Percentiles rank a stretch among this genome's conserved stretches.
These are phyloP conservation scores for Mythimna ferrago DNA, from an alignment of 2,888 invertebrate genomes.

Conservation along the genomic window DNA sequence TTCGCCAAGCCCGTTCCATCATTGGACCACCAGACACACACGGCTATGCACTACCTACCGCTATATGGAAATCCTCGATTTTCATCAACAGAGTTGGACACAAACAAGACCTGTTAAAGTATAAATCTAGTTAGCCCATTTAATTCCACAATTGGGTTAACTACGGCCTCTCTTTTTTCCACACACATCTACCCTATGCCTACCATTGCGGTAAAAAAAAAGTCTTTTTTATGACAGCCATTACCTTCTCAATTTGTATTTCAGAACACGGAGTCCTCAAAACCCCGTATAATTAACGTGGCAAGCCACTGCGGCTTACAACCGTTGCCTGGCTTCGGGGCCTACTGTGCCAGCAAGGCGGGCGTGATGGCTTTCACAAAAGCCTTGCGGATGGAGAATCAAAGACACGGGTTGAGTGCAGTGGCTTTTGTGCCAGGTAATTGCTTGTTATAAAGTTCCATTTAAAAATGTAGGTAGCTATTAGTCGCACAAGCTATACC, in stretches of 20 bases:
- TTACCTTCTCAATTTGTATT: conserved; percentile 22
- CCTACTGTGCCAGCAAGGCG: conserved; percentile 96
- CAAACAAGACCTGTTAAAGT: too few species aligned
- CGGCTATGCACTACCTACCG: too few species aligned
- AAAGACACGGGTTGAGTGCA: conserved; percentile 93
- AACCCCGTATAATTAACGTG: conserved; percentile 94
- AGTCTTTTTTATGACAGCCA: background rate
- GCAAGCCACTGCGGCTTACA: conserved; percentile 95
- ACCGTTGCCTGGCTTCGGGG: conserved; percentile 93
- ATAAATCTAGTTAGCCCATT: too few species aligned
- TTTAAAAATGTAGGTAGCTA: conserved; percentile 7
- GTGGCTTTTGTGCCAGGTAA: conserved; percentile 94
- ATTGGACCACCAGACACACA: too few species aligned
- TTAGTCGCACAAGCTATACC: background rate
- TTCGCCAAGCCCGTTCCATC: too few species aligned
- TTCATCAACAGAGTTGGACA: too few species aligned
- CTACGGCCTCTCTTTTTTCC: too few species aligned
- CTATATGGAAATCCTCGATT: too few species aligned
- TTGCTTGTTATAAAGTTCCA: conserved; percentile 1
- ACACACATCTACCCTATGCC: too few species aligned
- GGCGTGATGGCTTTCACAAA: conserved; percentile 94
- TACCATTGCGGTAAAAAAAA: too few species aligned
- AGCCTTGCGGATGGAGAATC: conserved; percentile 93
- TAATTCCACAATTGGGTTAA: too few species aligned
- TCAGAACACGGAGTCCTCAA: conserved; percentile 67